A percentile compares a stretch with the other conserved stretches of the same genome.
Conservation (phyloP, 2,888 invertebrate genomes). For the Philhelius pedissequus region DNA sequence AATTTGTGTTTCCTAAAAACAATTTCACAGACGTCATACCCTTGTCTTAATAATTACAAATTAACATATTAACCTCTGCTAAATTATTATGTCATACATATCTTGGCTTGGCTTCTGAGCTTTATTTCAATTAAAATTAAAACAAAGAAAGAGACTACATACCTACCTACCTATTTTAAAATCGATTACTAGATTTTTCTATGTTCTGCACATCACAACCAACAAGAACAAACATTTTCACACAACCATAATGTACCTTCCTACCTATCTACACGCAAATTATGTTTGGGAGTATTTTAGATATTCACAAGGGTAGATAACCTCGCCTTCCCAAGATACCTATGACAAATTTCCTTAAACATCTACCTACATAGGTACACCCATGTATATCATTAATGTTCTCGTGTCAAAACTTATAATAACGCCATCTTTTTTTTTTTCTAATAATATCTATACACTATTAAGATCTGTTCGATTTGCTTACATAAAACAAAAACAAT, state of each 20-base stretch:
- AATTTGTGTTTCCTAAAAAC: not conserved
- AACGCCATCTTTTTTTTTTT: slow-evolving; percentile 10
- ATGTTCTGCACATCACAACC: slow-evolving; percentile 4
- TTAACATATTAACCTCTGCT: slow-evolving; percentile 25
- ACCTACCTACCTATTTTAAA: too few species aligned
- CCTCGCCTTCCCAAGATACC: not conserved
- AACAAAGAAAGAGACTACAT: not conserved
- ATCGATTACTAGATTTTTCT: slow-evolving; percentile 21
- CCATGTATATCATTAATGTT: not conserved
- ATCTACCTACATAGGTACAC: too few species aligned
- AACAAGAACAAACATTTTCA: not conserved
- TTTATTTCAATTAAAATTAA: slow-evolving; percentile 6
- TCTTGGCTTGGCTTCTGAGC: slow-evolving; percentile 3
- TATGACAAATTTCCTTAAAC: not conserved
- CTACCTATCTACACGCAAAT: not conserved
- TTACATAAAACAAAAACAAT: slow-evolving; percentile 16
- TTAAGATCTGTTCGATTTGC: not conserved
- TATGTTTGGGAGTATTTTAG: too few species aligned
- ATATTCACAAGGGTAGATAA: not conserved
- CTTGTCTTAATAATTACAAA: not conserved
- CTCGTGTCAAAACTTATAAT: not conserved
- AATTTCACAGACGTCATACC: not conserved
- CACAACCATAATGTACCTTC: not conserved
- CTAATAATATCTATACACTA: not conserved
- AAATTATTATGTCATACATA: slow-evolving; percentile 17